Evolutionary conservation across 1,140 invertebrate species (phyloP).

Genomic region (Hydropsyche tenuis): DNA sequence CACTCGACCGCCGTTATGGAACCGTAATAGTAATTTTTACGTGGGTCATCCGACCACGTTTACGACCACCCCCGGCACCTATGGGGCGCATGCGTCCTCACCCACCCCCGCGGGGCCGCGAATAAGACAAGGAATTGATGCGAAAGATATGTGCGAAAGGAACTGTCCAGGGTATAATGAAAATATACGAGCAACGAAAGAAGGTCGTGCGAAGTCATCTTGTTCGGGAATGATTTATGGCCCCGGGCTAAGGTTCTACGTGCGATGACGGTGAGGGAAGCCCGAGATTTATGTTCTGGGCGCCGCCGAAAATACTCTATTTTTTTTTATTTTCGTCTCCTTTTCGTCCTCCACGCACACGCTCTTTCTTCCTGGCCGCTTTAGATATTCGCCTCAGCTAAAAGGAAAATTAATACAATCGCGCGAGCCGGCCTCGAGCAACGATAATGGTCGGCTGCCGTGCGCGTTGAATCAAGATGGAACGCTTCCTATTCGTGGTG

Average conservation of each 20-base stretch:
- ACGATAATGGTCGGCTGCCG: conserved; percentile 1
- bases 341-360: neutral
- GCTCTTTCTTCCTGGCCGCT: neutral
- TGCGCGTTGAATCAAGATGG: neutral
- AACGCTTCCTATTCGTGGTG: too few relatives aligned
- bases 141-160: conserved; percentile 31
- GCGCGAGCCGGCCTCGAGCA: too few relatives aligned
- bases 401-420: conserved; percentile 32
- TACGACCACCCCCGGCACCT: neutral
- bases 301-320: conserved; percentile 6
- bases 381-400: conserved; percentile 9
- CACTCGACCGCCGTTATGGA: neutral
- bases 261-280: conserved; percentile 37
- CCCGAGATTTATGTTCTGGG: conserved; percentile 36
- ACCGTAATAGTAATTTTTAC: neutral
- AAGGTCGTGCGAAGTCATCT: conserved; percentile 41
- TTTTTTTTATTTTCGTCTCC: neutral
- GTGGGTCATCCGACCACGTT: neutral
- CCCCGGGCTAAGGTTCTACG: conserved; percentile 27
- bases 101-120: neutral
- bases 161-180: conserved; percentile 37
- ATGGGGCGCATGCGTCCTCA: neutral
- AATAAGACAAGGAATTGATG: conserved; percentile 26
- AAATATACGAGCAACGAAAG: conserved; percentile 40
- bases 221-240: conserved; percentile 39